phyloP scores from a whole-genome alignment of 2,113 vertebrate species.

The Riparia riparia region DNA sequence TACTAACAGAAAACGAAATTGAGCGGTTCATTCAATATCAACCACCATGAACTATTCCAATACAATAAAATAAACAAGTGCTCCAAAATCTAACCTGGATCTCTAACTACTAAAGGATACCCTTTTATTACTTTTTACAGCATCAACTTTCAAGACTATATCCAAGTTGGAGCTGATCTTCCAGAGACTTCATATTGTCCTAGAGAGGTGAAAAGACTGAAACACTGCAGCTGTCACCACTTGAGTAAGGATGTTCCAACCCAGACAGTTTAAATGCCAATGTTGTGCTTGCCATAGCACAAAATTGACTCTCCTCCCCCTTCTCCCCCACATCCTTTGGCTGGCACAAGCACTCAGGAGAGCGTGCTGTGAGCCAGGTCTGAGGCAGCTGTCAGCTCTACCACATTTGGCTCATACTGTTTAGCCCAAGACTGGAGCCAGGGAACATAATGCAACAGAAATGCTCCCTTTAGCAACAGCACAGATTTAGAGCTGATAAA shows the following conservation, averaged over 20 bases:
- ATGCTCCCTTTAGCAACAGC: background rate
- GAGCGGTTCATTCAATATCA: background rate
- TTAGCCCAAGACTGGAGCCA: background rate
- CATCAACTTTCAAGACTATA: background rate
- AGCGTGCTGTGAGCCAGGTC: background rate
- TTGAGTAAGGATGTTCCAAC: accelerated
- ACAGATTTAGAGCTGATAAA: background rate
- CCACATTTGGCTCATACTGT: background rate
- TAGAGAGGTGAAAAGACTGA: background rate
- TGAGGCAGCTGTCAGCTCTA: background rate
- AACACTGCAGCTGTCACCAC: background rate
- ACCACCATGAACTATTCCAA: background rate
- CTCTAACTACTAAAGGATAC: background rate
- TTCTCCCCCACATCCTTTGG: background rate
- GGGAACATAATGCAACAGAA: background rate
- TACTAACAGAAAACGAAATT: background rate
- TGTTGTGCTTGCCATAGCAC: background rate
- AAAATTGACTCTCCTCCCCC: background rate
- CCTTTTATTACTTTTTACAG: background rate
- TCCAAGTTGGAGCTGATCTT: background rate
- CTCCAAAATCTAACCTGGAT: background rate
- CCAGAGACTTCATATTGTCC: background rate
- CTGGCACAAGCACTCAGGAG: background rate
- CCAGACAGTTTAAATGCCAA: background rate
- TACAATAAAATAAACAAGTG: background rate